Evolutionary conservation across 2,113 vertebrate species (phyloP).

Genomic region (Sardina pilchardus): DNA sequence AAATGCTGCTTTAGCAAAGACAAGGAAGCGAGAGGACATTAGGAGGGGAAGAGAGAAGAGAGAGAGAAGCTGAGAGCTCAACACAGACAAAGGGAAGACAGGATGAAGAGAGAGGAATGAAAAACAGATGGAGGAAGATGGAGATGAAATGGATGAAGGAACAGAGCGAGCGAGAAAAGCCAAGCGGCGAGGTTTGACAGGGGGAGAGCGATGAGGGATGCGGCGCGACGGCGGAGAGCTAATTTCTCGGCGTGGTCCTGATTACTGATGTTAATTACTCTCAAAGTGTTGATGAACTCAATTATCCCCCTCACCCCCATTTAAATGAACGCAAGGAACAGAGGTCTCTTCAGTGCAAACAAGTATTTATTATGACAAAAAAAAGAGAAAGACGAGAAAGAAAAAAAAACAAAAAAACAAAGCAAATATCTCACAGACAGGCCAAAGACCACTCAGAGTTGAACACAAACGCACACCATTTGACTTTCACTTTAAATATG

Average conservation of each 20-base stretch:
- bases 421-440: neutral
- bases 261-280: constrained; percentile 17
- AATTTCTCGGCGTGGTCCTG: constrained; percentile 6
- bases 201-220: neutral
- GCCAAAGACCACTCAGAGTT: neutral
- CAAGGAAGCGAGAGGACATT: neutral
- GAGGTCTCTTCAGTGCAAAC: constrained; percentile 36
- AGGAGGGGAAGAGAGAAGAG: neutral
- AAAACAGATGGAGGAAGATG: constrained; percentile 38
- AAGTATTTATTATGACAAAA: constrained; percentile 43
- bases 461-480: neutral
- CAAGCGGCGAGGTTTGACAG: neutral
- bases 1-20: neutral
- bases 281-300: constrained; percentile 18
- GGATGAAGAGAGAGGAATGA: neutral
- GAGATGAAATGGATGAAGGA: constrained; percentile 27
- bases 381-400: neutral
- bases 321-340: neutral
- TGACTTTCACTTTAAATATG: constrained; percentile 7
- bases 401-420: neutral
- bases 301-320: constrained; percentile 9
- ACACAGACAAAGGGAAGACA: constrained; percentile 35
- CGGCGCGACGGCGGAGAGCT: neutral
- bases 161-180: constrained; percentile 13
- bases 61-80: neutral